These are phyloP conservation scores for Botia kubotai DNA, from an alignment of 2,797 vertebrate species.

Conservation along the genomic window DNA sequence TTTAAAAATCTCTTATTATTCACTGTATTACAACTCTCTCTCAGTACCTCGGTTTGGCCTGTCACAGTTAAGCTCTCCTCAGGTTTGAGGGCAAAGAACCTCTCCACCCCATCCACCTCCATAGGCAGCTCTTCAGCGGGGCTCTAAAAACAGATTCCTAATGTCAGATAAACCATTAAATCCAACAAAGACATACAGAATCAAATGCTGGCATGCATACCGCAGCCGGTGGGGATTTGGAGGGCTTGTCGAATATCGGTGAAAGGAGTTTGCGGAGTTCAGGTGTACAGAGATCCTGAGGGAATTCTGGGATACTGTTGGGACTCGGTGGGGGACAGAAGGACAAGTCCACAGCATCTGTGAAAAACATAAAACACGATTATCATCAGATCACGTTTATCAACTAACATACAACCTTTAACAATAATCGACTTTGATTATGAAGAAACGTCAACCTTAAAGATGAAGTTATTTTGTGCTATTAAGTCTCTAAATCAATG, in stretches of 20 bases:
- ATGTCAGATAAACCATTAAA: neutral
- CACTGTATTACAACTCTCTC: neutral
- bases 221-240: neutral
- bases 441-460: neutral
- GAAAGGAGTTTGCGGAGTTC: conserved; percentile 81
- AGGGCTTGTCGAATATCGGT: conserved; percentile 79
- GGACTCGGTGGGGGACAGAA: conserved; percentile 61
- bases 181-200: neutral
- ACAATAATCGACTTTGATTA: neutral
- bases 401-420: neutral
- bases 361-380: neutral
- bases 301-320: conserved; percentile 69
- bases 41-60: conserved; percentile 60
- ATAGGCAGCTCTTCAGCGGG: conserved; percentile 60
- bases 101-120: conserved; percentile 74
- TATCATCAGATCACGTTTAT: neutral
- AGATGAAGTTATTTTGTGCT: neutral
- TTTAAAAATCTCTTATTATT: neutral
- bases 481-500: no score
- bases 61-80: conserved; percentile 61
- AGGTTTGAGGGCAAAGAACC: conserved; percentile 72
- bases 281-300: conserved; percentile 83
- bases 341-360: conserved; percentile 70
- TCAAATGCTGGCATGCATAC: neutral
- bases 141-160: conserved; percentile 56